Evolutionary conservation across 2,888 invertebrate genomes (phyloP).

Genomic region (Pterostichus niger): DNA sequence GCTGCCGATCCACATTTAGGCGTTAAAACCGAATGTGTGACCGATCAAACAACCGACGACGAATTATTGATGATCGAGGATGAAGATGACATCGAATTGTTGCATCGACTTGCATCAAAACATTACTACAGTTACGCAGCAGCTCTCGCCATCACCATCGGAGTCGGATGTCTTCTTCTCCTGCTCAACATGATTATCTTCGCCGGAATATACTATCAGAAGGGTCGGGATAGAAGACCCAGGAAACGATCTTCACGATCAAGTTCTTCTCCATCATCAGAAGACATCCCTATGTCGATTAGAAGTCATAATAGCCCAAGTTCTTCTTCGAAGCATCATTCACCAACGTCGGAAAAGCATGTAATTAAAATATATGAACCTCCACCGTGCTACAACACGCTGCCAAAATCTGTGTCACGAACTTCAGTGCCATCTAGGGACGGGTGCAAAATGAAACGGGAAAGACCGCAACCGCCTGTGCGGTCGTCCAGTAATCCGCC

Average conservation of each 20-base stretch:
- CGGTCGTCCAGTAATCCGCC: slow-evolving; percentile 76
- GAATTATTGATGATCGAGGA: slow-evolving; percentile 73
- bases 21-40: slow-evolving; percentile 74
- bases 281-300: slow-evolving; percentile 76
- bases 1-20: slow-evolving; percentile 71
- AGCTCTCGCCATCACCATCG: slow-evolving; percentile 87
- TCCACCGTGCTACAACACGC: slow-evolving; percentile 79
- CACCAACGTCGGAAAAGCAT: slow-evolving; percentile 73
- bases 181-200: slow-evolving; percentile 87
- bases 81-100: slow-evolving; percentile 78
- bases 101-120: slow-evolving; percentile 79
- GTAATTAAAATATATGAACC: slow-evolving; percentile 74
- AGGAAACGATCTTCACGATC: slow-evolving; percentile 70
- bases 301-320: slow-evolving; percentile 69
- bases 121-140: slow-evolving; percentile 86
- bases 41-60: slow-evolving; percentile 74
- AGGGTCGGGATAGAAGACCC: slow-evolving; percentile 79
- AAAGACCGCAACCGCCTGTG: slow-evolving; percentile 75
- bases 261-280: slow-evolving; percentile 74
- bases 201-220: slow-evolving; percentile 87
- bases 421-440: slow-evolving; percentile 73
- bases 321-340: slow-evolving; percentile 68
- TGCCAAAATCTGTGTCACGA: slow-evolving; percentile 74
- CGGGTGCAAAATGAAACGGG: slow-evolving; percentile 71
- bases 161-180: slow-evolving; percentile 85